Conservation (phyloP, 2,888 invertebrate species). For the Drosophila greeni region DNA sequence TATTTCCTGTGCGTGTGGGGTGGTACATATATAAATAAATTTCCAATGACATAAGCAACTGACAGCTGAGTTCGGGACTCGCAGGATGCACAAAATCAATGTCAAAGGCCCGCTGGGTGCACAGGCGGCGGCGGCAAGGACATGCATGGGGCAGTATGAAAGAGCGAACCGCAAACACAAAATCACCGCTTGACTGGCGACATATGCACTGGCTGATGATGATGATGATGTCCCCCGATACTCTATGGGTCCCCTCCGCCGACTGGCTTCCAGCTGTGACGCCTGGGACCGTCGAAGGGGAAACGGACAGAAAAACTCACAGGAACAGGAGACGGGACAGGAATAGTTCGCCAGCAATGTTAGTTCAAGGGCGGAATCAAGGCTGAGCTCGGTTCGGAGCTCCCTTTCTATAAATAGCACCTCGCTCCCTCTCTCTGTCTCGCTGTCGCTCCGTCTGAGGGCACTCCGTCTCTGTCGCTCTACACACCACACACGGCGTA, state of each 20-base stretch:
- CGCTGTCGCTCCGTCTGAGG: not conserved
- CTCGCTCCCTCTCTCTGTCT: conserved; percentile 1
- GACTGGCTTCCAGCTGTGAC: conserved; percentile 70
- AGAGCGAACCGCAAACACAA: conserved; percentile 23
- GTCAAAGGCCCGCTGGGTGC: conserved; percentile 63
- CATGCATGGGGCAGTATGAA: conserved; percentile 49
- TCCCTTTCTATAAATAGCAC: conserved; percentile 36
- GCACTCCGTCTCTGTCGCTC: conserved; percentile 12
- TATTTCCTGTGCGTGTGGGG: not conserved
- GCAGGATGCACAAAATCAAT: conserved; percentile 60
- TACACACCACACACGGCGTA: conserved; percentile 53
- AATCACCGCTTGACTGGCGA: conserved; percentile 58
- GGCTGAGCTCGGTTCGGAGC: conserved; percentile 32
- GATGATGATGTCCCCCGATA: conserved; percentile 10
- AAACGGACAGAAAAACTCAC: not conserved
- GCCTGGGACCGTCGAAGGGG: conserved; percentile 29
- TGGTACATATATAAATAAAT: conserved; percentile 30
- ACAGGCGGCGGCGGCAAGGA: conserved; percentile 60
- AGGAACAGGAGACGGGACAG: conserved; percentile 25
- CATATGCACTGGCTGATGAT: conserved; percentile 54
- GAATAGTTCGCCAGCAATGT: conserved; percentile 41
- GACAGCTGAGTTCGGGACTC: conserved; percentile 56
- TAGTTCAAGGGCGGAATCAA: conserved; percentile 53
- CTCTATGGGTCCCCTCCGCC: conserved; percentile 7
- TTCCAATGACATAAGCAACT: conserved; percentile 56